These are phyloP conservation scores for Blastobasis adustella DNA, from an alignment of 2,888 invertebrate species.

Conservation along the genomic window DNA sequence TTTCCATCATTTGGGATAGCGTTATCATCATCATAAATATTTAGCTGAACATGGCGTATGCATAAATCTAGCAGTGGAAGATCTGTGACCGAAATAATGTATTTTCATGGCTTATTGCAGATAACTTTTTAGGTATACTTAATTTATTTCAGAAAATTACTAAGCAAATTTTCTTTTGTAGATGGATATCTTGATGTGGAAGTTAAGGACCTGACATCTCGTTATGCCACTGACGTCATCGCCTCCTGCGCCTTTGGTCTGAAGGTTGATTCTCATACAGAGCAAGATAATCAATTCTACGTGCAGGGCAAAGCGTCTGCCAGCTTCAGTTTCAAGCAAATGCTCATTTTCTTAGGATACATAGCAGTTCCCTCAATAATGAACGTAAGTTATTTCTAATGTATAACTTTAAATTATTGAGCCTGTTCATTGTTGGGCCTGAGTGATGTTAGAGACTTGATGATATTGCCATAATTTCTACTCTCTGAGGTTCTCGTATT, in stretches of 20 bases:
- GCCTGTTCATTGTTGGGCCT: no score
- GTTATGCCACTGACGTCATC: slow-evolving; percentile 65
- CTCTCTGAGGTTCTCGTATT: no score
- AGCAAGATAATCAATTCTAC: slow-evolving; percentile 69
- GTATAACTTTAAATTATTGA: background rate
- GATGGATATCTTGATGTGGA: slow-evolving; percentile 33
- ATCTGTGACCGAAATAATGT: no score
- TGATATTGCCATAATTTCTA: no score
- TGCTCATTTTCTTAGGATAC: slow-evolving; percentile 17
- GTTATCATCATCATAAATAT: no score
- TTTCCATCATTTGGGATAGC: no score
- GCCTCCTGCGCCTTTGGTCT: slow-evolving; percentile 65
- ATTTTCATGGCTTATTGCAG: no score
- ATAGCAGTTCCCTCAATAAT: slow-evolving; percentile 15
- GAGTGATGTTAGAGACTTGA: no score
- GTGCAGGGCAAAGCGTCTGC: slow-evolving; percentile 58
- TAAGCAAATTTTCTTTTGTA: slow-evolving; percentile 2
- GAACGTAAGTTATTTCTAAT: slow-evolving; percentile 13
- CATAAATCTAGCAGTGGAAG: no score
- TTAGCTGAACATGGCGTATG: no score
- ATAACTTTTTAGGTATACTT: no score
- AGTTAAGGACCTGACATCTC: slow-evolving; percentile 48
- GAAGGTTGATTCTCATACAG: slow-evolving; percentile 65
- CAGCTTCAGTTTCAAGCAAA: slow-evolving; percentile 19
- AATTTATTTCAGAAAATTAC: no score